Base-by-base conservation (phyloP, 2,797 vertebrate species). In the Coccyzus lansbergi region DNA sequence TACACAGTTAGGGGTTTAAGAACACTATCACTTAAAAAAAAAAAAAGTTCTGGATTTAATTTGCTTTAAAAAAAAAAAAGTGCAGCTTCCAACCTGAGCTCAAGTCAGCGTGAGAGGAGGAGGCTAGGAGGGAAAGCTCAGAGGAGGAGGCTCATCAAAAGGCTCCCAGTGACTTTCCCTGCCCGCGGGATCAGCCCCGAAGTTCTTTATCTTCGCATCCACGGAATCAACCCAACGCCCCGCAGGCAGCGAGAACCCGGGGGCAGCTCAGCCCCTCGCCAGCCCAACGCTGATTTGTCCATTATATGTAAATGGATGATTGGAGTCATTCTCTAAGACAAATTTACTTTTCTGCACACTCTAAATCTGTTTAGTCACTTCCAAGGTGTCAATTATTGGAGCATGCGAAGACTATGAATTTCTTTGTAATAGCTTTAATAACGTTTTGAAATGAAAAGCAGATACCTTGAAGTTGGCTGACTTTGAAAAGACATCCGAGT, bases 381-480 rank as follows among this genome's bases (percentile, higher is more conserved):
- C 99, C 98, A 99, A 99, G 98, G 99, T 99, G 99, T 99, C 99
- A 99, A 99, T 99, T 99, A 99, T 98, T 98, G 98, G 98, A 98
- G 98, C 98, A 98, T 97, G 98, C 98, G 97, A 98, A 98, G 98
- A 98, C 98, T 98, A 98, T 97, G 97, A 98, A 98, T 99, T 99
- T 99, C 98, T 99, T 98, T 98, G 98, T 98, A 98, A 98, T 98
- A 98, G 98, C 98, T 98, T 99, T 99, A 99, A 99, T 99, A 99
- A 99, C 98, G 98, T 99, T 98, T 98, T 98, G 97, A 98, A 99
- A 99, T 99, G 98, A 99, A 98, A 99, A 99, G 98, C 99, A 99
- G 99, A 99, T 99, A 99, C 98, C 98, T 98, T 98, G 98, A 99
- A 97, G 98, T 98, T 98, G 98, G 98, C 98, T 98, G 98, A 96